phyloP scores from a whole-genome alignment of 2,797 vertebrate species.

The Dallia pectoralis region DNA sequence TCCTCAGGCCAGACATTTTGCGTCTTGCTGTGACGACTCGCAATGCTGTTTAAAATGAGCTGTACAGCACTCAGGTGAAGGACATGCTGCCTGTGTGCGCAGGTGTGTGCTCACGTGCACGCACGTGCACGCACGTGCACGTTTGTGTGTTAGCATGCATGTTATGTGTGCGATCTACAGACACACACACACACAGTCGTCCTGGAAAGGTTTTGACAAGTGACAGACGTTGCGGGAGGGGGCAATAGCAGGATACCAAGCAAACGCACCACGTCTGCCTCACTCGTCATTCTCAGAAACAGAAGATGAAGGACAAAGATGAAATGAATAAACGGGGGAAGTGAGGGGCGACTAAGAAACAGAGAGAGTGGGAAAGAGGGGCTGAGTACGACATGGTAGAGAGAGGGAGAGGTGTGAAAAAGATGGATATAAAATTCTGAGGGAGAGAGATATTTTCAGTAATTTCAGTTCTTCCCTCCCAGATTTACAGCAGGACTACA shows the following conservation, averaged over 20 bases:
- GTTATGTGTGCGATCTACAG: conserved; percentile 11
- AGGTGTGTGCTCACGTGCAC: conserved; percentile 43
- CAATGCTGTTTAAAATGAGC: conserved; percentile 63
- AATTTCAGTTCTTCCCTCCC: not conserved
- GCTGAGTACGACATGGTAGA: not conserved
- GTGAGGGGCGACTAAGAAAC: not conserved
- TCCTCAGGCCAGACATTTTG: conserved; percentile 50
- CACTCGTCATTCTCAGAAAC: not conserved
- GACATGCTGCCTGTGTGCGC: conserved; percentile 48
- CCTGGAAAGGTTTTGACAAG: conserved; percentile 63
- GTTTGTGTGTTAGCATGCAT: conserved; percentile 32
- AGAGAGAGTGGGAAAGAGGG: conserved; percentile 6
- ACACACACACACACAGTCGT: conserved; percentile 30
- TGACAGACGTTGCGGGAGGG: conserved; percentile 58
- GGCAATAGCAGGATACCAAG: conserved; percentile 40
- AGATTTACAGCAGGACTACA: not conserved
- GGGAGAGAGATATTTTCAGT: not conserved
- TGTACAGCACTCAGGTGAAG: conserved; percentile 54
- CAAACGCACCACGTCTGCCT: not conserved
- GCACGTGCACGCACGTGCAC: conserved; percentile 36
- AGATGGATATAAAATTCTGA: not conserved
- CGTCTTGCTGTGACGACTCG: conserved; percentile 54
- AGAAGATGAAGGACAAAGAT: not conserved
- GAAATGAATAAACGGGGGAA: conserved; percentile 51
- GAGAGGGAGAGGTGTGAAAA: not conserved